Evolutionary conservation across 1,140 invertebrate species (phyloP), one percentile per base, ranked within the genome.

Genomic region (Drosophila tropicalis): DNA sequence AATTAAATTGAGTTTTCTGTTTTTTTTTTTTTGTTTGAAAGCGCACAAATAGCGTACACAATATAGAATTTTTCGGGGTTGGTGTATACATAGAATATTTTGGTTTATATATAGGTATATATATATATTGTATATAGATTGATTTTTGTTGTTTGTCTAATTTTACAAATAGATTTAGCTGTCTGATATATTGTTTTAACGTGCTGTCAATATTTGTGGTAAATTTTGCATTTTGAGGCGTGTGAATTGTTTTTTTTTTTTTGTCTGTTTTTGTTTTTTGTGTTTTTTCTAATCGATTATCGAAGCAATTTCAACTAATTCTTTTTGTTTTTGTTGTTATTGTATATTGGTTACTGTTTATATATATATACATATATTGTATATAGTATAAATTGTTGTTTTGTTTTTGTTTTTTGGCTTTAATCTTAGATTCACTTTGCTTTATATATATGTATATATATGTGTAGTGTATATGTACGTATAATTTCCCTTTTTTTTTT

Each of bases 271-370:
- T n/a, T n/a, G n/a, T n/a, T n/a, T n/a, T n/a, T n/a, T n/a, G n/a
- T n/a, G n/a, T n/a, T n/a, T n/a, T 12, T 22, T 51, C 44, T 75
- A 74, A 81, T 78, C 85, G 84, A 89, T 89, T 89, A 89, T 89
- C 84, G n/a, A 89, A 89, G 84, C 84, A 89, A 89, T 89, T 84
- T 89, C 69, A 89, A 89, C 84, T 89, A 78, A 68, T 3, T 62
- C 54, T 81, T 82, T 64, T 80, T 75, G n/a, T n/a, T n/a, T 70
- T 76, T 56, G 39, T 34, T 67, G 60, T 71, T 40, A 67, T 64
- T 72, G 44, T 62, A 62, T 69, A 55, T 51, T 22, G 44, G 1
- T 51, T 51, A 51, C 17, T 67, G 57, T 29, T 6, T 29, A 29
- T 67, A 29, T 64, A 19, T 66, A 56, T 72, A 55, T 66, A 56